A percentile compares a stretch with the other conserved stretches of the same genome.
Conservation (phyloP, 2,797 vertebrate species). For the Coregonus suidteri region DNA sequence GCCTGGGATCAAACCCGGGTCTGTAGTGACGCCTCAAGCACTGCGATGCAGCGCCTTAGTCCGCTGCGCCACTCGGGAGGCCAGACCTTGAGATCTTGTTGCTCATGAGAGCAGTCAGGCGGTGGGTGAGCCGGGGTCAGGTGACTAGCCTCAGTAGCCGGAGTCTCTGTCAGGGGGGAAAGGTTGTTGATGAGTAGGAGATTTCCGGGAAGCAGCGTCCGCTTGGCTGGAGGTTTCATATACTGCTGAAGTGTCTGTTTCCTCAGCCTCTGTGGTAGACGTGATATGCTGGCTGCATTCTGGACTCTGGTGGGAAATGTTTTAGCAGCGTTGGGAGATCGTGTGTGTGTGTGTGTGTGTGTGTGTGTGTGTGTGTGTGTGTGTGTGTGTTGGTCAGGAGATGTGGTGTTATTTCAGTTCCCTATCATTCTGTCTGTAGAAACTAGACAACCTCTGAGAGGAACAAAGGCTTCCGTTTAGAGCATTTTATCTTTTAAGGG, state of each 20-base stretch:
- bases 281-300: not conserved
- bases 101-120: no score
- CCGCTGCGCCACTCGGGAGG: no score
- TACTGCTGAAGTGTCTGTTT: not conserved
- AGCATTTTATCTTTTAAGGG: not conserved
- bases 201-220: conserved; percentile 8
- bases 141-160: not conserved
- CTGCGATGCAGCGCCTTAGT: no score
- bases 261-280: not conserved
- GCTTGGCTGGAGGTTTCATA: not conserved
- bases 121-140: no score
- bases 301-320: not conserved
- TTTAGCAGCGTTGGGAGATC: not conserved
- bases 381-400: no score
- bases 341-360: not conserved
- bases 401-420: no score
- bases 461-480: not conserved
- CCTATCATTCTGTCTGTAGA: not conserved
- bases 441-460: not conserved
- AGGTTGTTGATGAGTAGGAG: not conserved
- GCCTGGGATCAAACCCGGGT: no score
- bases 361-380: conserved; percentile 20
- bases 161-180: no score
- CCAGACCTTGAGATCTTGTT: no score
- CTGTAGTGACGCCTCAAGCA: no score